Evolutionary conservation across 2,113 vertebrate species (phyloP).

Genomic region (Sialia sialis): DNA sequence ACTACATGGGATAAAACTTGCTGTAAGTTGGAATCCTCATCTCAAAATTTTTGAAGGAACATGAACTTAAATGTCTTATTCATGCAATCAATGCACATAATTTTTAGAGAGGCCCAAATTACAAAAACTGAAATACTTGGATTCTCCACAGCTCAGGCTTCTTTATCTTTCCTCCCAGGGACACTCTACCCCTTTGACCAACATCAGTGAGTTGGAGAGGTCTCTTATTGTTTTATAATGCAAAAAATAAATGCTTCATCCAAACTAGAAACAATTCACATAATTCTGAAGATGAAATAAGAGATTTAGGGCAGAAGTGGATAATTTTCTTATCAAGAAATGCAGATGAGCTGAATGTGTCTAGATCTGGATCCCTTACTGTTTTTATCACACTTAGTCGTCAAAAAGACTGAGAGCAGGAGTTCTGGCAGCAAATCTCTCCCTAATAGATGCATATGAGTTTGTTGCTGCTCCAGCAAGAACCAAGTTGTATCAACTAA

Average conservation of each 20-base stretch:
- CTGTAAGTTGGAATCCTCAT: background rate
- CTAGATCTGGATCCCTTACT: background rate
- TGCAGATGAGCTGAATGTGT: background rate
- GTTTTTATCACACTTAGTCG: background rate
- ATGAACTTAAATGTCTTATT: background rate
- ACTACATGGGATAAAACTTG: background rate
- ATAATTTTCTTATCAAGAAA: background rate
- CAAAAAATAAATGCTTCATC: background rate
- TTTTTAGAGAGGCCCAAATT: background rate
- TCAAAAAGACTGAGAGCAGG: background rate
- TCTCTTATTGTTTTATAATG: background rate
- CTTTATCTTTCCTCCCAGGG: background rate
- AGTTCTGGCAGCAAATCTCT: background rate
- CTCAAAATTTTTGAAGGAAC: background rate
- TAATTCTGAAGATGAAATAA: background rate
- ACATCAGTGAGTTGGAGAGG: background rate
- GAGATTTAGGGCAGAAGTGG: background rate
- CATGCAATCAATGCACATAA: accelerated
- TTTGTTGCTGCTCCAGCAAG: background rate
- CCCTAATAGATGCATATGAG: background rate
- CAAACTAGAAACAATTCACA: background rate
- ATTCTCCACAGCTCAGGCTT: background rate
- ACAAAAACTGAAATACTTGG: background rate
- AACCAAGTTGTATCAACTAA: background rate
- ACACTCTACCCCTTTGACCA: background rate